A percentile compares a stretch with the other conserved stretches of the same genome.
Conservation (phyloP, 2,113 vertebrate genomes). For the Nansenia antarctica region DNA sequence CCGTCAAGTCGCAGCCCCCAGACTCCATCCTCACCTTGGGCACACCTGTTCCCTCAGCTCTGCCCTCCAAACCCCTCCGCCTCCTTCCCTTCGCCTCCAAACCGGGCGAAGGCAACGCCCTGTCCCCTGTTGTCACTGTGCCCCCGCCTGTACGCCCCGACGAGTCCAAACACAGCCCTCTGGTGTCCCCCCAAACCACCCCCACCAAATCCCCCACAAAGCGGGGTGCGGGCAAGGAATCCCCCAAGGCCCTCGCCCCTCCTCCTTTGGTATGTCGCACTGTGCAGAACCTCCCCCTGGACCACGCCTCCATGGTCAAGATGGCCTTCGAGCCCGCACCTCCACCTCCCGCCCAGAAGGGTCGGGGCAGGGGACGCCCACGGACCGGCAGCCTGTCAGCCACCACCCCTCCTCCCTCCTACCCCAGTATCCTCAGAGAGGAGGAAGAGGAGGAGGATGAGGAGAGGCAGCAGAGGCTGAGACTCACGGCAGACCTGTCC, state of each 20-base stretch:
- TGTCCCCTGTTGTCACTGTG: slow-evolving; percentile 61
- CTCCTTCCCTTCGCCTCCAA: slow-evolving; percentile 79
- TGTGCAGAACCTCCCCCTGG: slow-evolving; percentile 86
- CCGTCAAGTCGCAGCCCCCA: slow-evolving; percentile 33
- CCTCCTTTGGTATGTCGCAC: slow-evolving; percentile 78
- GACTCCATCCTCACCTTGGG: slow-evolving; percentile 39
- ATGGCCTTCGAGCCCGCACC: slow-evolving; percentile 67
- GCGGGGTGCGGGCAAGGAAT: slow-evolving; percentile 62
- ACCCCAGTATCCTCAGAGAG: slow-evolving; percentile 46
- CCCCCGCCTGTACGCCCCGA: slow-evolving; percentile 63
- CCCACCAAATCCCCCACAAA: slow-evolving; percentile 60
- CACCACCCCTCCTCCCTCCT: slow-evolving; percentile 42
- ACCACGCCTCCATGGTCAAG: slow-evolving; percentile 88
- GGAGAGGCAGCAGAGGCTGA: slow-evolving; percentile 60
- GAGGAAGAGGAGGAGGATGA: slow-evolving; percentile 76
- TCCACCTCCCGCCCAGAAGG: slow-evolving; percentile 53
- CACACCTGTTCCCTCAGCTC: slow-evolving; percentile 20
- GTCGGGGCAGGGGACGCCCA: slow-evolving; percentile 60
- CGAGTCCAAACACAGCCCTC: slow-evolving; percentile 59
- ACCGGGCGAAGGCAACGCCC: slow-evolving; percentile 68
- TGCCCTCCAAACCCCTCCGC: slow-evolving; percentile 63
- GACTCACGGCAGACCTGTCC: slow-evolving; percentile 74
- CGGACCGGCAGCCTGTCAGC: slow-evolving; percentile 61
- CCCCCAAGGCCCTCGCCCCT: slow-evolving; percentile 47
- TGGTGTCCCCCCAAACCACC: slow-evolving; percentile 47